phyloP scores from a whole-genome alignment of 2,888 invertebrate species.

The Drosophila yooni region DNA sequence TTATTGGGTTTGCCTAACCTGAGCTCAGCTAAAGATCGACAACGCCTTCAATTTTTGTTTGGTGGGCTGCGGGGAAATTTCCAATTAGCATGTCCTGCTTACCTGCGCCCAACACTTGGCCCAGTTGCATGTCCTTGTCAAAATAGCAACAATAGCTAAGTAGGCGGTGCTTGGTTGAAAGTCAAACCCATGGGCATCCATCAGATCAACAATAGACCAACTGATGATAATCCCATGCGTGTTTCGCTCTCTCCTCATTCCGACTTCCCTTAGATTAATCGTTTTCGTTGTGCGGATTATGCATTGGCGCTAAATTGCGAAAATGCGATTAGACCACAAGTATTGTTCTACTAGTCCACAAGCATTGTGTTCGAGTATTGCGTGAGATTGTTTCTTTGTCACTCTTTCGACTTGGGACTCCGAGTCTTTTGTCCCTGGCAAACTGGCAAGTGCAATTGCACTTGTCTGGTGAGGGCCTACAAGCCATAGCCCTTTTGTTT shows the following conservation, averaged over 20 bases:
- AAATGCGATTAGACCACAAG: conserved; percentile 69
- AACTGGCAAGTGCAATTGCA: conserved; percentile 28
- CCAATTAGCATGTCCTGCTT: conserved; percentile 67
- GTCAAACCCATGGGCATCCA: conserved; percentile 39
- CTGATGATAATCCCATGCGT: conserved; percentile 76
- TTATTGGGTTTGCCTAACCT: conserved; percentile 43
- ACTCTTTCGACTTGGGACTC: conserved; percentile 19
- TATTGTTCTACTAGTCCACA: conserved; percentile 7
- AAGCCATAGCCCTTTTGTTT: conserved; percentile 35
- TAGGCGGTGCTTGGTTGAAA: conserved; percentile 69
- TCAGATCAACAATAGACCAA: conserved; percentile 64
- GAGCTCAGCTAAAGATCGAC: conserved; percentile 78
- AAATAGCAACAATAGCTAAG: conserved; percentile 81
- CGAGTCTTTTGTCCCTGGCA: conserved; percentile 42
- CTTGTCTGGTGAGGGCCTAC: conserved; percentile 28
- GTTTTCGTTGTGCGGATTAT: conserved; percentile 78
- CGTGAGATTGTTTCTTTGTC: conserved; percentile 55
- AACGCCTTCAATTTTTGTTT: conserved; percentile 63
- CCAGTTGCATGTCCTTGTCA: conserved; percentile 74
- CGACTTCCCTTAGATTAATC: conserved; percentile 57
- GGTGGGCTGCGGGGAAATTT: conserved; percentile 26
- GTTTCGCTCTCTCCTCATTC: conserved; percentile 19
- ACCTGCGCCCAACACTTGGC: conserved; percentile 51
- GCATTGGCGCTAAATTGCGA: conserved; percentile 81
- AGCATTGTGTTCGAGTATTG: conserved; percentile 41